Conservation (phyloP, 2,113 vertebrate species). For the Coryphaenoides rupestris region DNA sequence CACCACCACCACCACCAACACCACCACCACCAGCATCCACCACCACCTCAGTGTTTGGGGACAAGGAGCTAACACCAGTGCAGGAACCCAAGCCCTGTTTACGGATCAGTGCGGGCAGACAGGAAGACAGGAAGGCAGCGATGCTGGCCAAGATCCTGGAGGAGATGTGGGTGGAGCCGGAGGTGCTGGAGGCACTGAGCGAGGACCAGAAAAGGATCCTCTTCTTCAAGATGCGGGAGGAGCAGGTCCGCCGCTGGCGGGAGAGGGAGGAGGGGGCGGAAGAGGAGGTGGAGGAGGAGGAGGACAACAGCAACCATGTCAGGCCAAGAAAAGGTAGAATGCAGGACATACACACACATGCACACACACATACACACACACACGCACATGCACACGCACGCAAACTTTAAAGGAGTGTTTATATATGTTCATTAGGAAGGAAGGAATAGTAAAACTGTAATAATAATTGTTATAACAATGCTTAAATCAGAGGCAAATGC, state of each 20-base stretch:
- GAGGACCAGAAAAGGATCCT: constrained; percentile 77
- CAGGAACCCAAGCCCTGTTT: background rate
- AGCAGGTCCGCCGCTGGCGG: constrained; percentile 77
- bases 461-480: too few species aligned
- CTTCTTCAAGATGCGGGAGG: constrained; percentile 79
- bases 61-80: too few species aligned
- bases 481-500: too few species aligned
- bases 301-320: constrained; percentile 2
- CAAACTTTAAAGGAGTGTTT: constrained; percentile 9
- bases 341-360: constrained; percentile 14
- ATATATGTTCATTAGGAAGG: background rate
- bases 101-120: background rate
- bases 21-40: too few species aligned
- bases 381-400: background rate
- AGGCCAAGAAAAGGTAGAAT: constrained; percentile 64
- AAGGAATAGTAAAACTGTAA: too few species aligned
- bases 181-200: constrained; percentile 73
- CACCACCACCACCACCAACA: too few species aligned
- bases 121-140: constrained; percentile 17
- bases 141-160: constrained; percentile 79
- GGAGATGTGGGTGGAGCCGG: constrained; percentile 79
- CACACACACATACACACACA: background rate
- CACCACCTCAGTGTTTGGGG: too few species aligned
- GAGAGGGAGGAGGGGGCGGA: constrained; percentile 65
- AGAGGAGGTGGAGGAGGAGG: constrained; percentile 46